These are phyloP conservation scores for Clitarchus hookeri DNA, from an alignment of 2,888 invertebrate species.

Conservation along the genomic window DNA sequence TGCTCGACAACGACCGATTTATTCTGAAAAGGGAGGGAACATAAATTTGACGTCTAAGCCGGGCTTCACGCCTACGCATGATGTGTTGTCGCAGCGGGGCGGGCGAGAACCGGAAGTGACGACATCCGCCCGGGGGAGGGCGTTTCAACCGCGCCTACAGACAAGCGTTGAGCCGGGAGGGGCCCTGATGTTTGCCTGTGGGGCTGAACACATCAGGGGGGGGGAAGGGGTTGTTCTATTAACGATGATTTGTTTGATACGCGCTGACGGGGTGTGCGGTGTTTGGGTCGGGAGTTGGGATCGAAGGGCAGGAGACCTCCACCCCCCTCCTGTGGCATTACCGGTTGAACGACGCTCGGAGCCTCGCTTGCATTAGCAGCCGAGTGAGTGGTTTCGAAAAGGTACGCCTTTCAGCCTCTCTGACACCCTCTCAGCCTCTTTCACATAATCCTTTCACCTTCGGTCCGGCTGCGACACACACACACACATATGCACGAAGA, in stretches of 20 bases:
- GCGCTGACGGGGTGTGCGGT: background rate
- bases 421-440: background rate
- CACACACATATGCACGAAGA: background rate
- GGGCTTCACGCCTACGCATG: background rate
- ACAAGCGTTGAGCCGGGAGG: background rate
- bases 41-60: constrained; percentile 1
- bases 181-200: background rate
- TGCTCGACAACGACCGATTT: background rate
- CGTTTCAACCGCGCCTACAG: no score
- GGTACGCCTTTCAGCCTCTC: background rate
- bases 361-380: background rate
- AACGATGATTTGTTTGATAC: background rate
- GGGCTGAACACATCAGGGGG: background rate
- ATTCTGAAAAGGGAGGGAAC: background rate
- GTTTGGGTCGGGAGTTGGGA: background rate
- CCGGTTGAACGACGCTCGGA: background rate
- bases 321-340: background rate
- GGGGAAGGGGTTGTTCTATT: background rate
- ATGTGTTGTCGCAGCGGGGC: background rate
- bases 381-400: constrained; percentile 14
- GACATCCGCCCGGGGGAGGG: background rate
- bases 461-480: background rate
- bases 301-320: background rate
- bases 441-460: background rate
- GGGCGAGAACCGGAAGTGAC: background rate